Evolutionary conservation across 2,888 invertebrate genomes (phyloP).

Genomic region (Tribolium freemani): DNA sequence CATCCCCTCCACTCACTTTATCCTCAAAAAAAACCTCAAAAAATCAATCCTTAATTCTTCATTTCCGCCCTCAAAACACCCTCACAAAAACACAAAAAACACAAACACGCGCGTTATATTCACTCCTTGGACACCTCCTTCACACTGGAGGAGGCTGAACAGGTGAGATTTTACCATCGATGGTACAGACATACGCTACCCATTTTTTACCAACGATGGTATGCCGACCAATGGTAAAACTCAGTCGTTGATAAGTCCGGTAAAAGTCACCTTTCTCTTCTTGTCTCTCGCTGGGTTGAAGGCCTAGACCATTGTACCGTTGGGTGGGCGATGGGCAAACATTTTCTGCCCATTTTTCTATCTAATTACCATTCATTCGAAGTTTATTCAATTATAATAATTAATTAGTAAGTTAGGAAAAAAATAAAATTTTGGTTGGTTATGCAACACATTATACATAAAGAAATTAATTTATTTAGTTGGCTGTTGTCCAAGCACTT

Average conservation of each 20-base stretch:
- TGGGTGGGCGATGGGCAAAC: background rate
- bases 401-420: too few relatives aligned
- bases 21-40: background rate
- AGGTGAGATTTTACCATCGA: background rate
- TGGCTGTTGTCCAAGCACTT: too few relatives aligned
- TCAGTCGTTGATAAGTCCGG: constrained; percentile 29
- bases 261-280: constrained; percentile 37
- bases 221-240: background rate
- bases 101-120: background rate
- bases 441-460: too few relatives aligned
- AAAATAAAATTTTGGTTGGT: too few relatives aligned
- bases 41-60: background rate
- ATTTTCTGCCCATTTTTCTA: too few relatives aligned
- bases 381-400: too few relatives aligned
- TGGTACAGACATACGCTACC: constrained; percentile 19
- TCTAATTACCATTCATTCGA: too few relatives aligned
- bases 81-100: background rate
- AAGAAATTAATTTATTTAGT: too few relatives aligned
- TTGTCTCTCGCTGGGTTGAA: constrained; percentile 16
- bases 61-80: background rate
- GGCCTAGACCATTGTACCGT: constrained; percentile 29
- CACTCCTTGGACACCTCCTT: background rate
- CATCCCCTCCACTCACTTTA: background rate
- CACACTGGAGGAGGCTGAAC: background rate
- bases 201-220: constrained; percentile 11